Conservation (phyloP, 2,113 vertebrate species). For the Calyptommatus sinebrachiatus region DNA sequence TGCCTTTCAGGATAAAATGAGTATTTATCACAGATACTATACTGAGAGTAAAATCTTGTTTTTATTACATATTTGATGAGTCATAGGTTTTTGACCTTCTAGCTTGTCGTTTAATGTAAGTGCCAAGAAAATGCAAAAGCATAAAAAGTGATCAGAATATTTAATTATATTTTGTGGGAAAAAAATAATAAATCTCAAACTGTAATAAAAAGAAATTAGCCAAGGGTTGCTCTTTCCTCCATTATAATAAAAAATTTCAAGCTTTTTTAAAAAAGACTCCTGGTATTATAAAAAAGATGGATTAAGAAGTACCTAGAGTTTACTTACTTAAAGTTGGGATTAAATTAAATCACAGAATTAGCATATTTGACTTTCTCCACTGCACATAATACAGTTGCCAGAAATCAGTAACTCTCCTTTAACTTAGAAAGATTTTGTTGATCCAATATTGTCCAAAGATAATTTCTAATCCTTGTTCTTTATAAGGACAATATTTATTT, state of each 20-base stretch:
- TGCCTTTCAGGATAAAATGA: slow-evolving; percentile 44
- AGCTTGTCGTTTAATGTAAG: background rate
- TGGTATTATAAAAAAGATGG: background rate
- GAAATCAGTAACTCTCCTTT: background rate
- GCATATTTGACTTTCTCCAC: too few species aligned
- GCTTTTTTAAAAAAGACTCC: background rate
- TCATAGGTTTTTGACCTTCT: slow-evolving; percentile 39
- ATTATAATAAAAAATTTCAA: background rate
- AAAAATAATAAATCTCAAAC: background rate
- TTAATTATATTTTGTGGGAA: slow-evolving; percentile 11
- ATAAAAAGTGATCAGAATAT: slow-evolving; percentile 28
- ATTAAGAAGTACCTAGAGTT: background rate
- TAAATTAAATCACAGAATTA: too few species aligned
- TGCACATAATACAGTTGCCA: background rate
- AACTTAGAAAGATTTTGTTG: background rate
- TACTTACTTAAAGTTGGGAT: background rate
- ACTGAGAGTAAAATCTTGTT: slow-evolving; percentile 7
- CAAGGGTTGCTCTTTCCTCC: slow-evolving; percentile 19
- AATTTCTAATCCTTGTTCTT: background rate
- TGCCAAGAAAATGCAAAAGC: slow-evolving; percentile 6
- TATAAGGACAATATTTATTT: too few species aligned
- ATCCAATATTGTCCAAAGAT: background rate
- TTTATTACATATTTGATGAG: slow-evolving; percentile 10
- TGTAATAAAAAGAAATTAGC: background rate
- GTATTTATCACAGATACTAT: slow-evolving; percentile 25